These are phyloP conservation scores for Limnephilus lunatus DNA, from an alignment of 2,888 invertebrate genomes.

Conservation along the genomic window DNA sequence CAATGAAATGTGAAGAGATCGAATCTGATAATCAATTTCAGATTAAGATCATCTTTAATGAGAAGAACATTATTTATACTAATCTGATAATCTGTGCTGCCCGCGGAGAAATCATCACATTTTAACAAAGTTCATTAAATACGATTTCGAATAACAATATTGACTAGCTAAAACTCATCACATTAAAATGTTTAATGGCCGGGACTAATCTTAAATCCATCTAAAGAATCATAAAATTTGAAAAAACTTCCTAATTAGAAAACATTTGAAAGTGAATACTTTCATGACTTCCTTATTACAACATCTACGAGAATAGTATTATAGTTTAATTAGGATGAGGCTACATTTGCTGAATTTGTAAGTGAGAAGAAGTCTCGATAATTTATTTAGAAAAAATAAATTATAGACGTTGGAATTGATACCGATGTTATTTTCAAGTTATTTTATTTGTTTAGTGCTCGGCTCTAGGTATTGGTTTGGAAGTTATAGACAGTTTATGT, in stretches of 20 bases:
- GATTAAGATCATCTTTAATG: not conserved
- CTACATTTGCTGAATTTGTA: not conserved
- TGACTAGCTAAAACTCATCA: not conserved
- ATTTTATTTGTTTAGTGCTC: not conserved
- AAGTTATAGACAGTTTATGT: not conserved
- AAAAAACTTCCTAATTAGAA: not conserved
- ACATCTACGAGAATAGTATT: not conserved
- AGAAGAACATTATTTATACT: not conserved
- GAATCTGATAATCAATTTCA: not conserved
- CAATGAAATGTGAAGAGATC: not conserved
- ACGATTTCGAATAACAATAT: not conserved
- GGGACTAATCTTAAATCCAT: not conserved
- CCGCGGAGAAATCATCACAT: not conserved
- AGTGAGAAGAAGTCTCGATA: not conserved
- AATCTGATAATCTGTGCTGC: not conserved
- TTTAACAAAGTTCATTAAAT: not conserved
- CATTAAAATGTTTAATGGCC: not conserved
- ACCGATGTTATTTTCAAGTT: not conserved
- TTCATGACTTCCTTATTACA: not conserved
- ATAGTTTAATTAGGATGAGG: not conserved
- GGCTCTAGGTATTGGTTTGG: not conserved
- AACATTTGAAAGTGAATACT: not conserved
- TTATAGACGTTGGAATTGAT: not conserved
- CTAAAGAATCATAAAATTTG: not conserved
- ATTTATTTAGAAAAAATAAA: not conserved